Evolutionary conservation across 2,888 invertebrate genomes (phyloP).

Genomic region (Phoronis australis): DNA sequence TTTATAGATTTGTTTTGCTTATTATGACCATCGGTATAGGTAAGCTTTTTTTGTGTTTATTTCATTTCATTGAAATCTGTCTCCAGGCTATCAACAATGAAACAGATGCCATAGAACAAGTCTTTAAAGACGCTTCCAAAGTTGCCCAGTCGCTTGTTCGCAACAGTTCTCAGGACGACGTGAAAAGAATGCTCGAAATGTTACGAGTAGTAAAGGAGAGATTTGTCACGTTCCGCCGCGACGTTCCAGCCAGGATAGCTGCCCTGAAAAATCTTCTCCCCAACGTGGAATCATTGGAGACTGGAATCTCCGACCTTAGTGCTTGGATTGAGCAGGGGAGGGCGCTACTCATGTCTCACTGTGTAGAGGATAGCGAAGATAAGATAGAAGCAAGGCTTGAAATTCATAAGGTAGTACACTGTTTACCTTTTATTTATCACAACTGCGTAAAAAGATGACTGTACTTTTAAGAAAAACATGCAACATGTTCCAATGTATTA

Average conservation of each 20-base stretch:
- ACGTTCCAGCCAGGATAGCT: conserved; percentile 76
- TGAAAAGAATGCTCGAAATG: conserved; percentile 81
- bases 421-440: no score
- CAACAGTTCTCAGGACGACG: conserved; percentile 82
- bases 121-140: conserved; percentile 84
- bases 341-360: conserved; percentile 61
- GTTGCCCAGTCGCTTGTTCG: conserved; percentile 86
- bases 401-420: conserved; percentile 62
- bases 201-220: conserved; percentile 55
- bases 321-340: conserved; percentile 84
- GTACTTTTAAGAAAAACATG: no score
- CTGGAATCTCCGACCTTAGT: conserved; percentile 78
- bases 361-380: conserved; percentile 65
- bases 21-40: no score
- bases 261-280: conserved; percentile 40
- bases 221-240: conserved; percentile 54
- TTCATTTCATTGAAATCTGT: no score
- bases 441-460: no score
- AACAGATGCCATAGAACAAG: no score
- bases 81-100: no score
- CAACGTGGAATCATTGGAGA: conserved; percentile 84
- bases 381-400: conserved; percentile 71
- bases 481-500: no score
- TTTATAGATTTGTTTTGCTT: no score
- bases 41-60: no score